Evolutionary conservation across 2,113 vertebrate genomes (phyloP), one percentile per base, ranked within the genome.

Genomic region (Mormoops blainvillei): DNA sequence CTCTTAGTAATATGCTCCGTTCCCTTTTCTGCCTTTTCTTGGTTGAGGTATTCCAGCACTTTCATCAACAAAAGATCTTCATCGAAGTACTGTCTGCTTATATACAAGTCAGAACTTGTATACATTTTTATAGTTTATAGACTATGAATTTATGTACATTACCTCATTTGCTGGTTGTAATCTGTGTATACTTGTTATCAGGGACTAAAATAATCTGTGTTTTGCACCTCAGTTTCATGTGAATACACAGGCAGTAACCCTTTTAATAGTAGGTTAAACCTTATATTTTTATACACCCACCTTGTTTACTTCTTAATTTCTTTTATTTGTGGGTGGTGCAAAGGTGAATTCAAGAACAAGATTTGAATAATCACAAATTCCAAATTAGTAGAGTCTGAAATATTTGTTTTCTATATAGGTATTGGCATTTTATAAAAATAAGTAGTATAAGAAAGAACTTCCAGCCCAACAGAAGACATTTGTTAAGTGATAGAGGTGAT

Each of bases 1-100:
- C 98, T 97, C 98, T 99, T 99, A 85, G 97, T 97, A n/a, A 98
- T 98, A 96, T 98, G 99, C 97, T 99, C 98, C 95, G 98, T 98
- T 94, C 98, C 98, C 9, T 98, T 98, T 82, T 99, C 99, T 88
- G 98, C 98, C 87, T 98, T 99, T 97, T 99, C 99, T 93, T 99
- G 99, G 93, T 99, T 99, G 96, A 99, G 98, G 54, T 99, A 99
- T 96, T 98, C 99, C 91, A 99, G 97, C 95, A 99, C 99, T 97
- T 99, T 99, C 97, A 99, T 98, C 92, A 99, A 98, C 92, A 99
- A 98, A 20, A 98, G 98, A 94, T 99, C 99, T 94, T 99, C 99
- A 90, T 99, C 99, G 85, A 98, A 96, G 92, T 98, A 98, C 76
- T 98, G 98, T 94, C 97, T 98, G 68, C 84, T 98, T n/a, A n/a